phyloP scores from a whole-genome alignment of 2,888 invertebrate genomes.

The Pseudococcus jackbeardsleyi region DNA sequence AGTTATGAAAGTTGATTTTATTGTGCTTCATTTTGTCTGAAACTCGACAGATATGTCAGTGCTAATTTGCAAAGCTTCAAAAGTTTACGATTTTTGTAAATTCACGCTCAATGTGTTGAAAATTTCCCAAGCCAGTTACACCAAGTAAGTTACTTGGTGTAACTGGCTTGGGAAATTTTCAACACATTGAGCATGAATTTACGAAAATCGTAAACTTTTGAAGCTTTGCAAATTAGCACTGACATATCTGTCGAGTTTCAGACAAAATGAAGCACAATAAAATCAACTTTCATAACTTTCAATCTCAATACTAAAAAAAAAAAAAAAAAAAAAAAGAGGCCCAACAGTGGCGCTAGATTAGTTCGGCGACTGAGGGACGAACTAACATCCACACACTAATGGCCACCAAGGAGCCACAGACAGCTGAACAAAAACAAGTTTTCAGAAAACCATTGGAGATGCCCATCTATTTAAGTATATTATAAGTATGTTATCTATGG shows the following conservation, averaged over 20 bases:
- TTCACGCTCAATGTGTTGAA: neutral
- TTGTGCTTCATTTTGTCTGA: neutral
- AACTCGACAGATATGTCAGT: slow-evolving; percentile 4
- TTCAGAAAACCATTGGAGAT: too few species aligned
- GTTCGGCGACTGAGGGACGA: too few species aligned
- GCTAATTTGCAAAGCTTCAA: neutral
- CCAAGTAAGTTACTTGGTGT: slow-evolving; percentile 33
- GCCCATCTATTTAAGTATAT: too few species aligned
- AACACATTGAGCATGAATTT: neutral
- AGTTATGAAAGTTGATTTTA: slow-evolving; percentile 9
- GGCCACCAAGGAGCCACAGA: too few species aligned
- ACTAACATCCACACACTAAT: too few species aligned
- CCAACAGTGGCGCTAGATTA: too few species aligned
- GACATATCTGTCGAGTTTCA: slow-evolving; percentile 1
- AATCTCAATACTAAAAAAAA: too few species aligned
- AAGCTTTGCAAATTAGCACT: neutral
- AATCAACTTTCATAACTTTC: neutral
- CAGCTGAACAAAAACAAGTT: too few species aligned
- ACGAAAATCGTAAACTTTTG: slow-evolving; percentile 10
- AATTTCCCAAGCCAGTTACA: neutral
- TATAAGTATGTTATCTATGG: too few species aligned
- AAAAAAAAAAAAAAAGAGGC: too few species aligned
- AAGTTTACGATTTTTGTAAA: slow-evolving; percentile 26
- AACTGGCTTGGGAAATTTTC: neutral
- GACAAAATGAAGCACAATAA: neutral